A percentile compares a stretch with the other conserved stretches of the same genome.
Evolutionary conservation across 64 coral and sea anemone genomes (phyloP).

Genomic region (Montipora cactus): DNA sequence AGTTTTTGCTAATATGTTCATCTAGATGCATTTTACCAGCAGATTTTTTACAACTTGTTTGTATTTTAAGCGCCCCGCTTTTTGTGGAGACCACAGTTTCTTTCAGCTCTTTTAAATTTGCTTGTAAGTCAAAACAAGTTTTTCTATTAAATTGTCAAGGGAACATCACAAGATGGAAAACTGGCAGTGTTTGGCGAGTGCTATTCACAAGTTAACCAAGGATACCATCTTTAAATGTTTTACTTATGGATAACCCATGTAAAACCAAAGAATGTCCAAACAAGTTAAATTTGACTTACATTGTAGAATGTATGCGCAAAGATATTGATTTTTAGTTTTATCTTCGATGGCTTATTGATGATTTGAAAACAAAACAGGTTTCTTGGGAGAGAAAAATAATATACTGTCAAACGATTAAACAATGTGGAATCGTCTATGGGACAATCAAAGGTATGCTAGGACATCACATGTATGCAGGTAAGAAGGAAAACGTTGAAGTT

Average conservation of each 20-base stretch:
- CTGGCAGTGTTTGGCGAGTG: conserved; percentile 21
- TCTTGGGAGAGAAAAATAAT: conserved; percentile 71
- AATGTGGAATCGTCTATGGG: conserved; percentile 79
- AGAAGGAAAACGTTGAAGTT: conserved; percentile 20
- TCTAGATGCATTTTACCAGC: not conserved
- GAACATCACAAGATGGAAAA: conserved; percentile 35
- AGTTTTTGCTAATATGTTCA: not conserved
- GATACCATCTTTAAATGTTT: conserved; percentile 37
- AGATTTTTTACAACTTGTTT: not conserved
- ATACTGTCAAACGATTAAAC: conserved; percentile 90
- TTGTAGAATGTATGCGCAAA: conserved; percentile 67
- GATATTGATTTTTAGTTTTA: conserved; percentile 69
- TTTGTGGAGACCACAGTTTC: not conserved
- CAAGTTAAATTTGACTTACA: conserved; percentile 62
- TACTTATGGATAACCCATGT: conserved; percentile 57
- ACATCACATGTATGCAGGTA: conserved; percentile 43
- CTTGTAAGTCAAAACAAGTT: not conserved
- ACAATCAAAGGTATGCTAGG: conserved; percentile 69
- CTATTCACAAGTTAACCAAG: conserved; percentile 20
- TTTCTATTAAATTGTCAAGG: conserved; percentile 36
- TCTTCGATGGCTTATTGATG: conserved; percentile 62
- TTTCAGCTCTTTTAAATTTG: not conserved
- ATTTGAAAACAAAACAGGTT: conserved; percentile 37
- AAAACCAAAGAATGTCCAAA: conserved; percentile 79
- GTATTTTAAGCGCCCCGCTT: not conserved